Conservation (phyloP, 2,888 invertebrate species). For the Nomada goodeniana region DNA sequence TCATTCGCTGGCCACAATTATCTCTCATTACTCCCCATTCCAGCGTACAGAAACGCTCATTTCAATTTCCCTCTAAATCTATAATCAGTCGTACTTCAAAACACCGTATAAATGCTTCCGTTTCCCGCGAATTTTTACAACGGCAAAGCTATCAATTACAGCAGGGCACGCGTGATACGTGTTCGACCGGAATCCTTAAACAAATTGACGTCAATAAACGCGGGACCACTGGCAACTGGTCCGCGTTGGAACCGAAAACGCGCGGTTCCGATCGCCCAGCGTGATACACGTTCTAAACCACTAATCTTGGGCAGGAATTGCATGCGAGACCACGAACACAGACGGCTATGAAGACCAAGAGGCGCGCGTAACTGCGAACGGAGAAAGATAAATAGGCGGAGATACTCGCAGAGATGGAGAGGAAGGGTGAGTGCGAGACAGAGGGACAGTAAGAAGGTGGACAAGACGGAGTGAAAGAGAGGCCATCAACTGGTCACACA, state of each 20-base stretch:
- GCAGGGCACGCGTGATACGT: not conserved
- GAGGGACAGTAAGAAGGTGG: not conserved
- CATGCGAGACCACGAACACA: constrained; percentile 58
- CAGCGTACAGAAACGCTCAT: not conserved
- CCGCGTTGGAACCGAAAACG: constrained; percentile 1
- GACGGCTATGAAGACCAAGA: constrained; percentile 29
- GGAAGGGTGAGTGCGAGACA: constrained; percentile 6
- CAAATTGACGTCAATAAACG: constrained; percentile 21
- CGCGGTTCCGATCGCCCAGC: constrained; percentile 47
- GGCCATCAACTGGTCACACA: constrained; percentile 66
- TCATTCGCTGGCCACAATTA: not conserved
- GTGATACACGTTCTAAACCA: constrained; percentile 61
- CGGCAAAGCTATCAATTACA: not conserved
- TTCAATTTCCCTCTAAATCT: not conserved
- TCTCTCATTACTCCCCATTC: not conserved
- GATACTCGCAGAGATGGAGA: constrained; percentile 1
- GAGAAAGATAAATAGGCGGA: constrained; percentile 52
- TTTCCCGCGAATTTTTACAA: not conserved
- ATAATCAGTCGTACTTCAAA: not conserved
- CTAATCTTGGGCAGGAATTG: constrained; percentile 68
- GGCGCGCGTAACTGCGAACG: constrained; percentile 33
- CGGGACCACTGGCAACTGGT: not conserved
- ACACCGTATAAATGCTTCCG: not conserved
- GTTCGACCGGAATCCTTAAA: not conserved
- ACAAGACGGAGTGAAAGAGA: constrained; percentile 29